phyloP scores from a whole-genome alignment of 2,888 invertebrate species.

The Crocallis elinguaria region DNA sequence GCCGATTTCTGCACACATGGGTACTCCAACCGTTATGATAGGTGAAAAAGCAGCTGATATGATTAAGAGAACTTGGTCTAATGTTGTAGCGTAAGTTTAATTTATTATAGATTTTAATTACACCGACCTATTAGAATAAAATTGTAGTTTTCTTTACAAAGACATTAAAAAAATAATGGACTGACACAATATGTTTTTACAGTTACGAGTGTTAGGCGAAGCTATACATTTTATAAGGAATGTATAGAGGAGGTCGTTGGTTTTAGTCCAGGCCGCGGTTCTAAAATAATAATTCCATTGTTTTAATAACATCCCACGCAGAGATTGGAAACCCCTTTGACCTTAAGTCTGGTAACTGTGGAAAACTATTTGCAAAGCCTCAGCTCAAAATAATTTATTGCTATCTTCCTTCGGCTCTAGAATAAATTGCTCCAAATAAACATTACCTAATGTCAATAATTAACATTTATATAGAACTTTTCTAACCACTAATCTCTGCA shows the following conservation, averaged over 20 bases:
- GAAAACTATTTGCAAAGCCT: background rate
- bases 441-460: too few species aligned
- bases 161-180: too few species aligned
- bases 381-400: conserved; percentile 1
- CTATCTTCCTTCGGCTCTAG: background rate
- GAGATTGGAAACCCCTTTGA: background rate
- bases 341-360: background rate
- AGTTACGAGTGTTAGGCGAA: too few species aligned
- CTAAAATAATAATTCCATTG: background rate
- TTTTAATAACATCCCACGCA: background rate
- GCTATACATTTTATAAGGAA: too few species aligned
- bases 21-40: conserved; percentile 88
- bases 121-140: conserved; percentile 34
- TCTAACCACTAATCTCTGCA: too few species aligned
- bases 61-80: conserved; percentile 85
- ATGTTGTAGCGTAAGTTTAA: conserved; percentile 43
- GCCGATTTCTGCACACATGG: conserved; percentile 86
- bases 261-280: too few species aligned
- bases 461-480: too few species aligned
- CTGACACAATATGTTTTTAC: too few species aligned
- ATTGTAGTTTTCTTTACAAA: conserved; percentile 16
- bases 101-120: conserved; percentile 26
- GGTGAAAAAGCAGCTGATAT: conserved; percentile 90
- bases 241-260: too few species aligned
- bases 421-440: background rate